Conservation (phyloP, 2,888 invertebrate genomes). For the Parnassius smintheus region DNA sequence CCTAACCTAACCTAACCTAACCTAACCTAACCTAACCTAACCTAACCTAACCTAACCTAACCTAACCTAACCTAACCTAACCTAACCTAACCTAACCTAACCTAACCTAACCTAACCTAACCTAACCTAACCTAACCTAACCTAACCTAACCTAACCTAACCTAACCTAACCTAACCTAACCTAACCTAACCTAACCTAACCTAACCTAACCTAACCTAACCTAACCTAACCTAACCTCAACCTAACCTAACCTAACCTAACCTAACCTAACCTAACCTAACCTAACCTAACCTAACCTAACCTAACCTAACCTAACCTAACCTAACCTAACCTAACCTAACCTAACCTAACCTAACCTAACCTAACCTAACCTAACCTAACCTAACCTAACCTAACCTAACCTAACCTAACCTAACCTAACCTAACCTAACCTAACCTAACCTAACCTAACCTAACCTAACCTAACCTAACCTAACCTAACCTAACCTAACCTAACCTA, state of each 20-base stretch:
- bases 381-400: conserved; percentile 33
- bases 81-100: conserved; percentile 40
- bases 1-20: conserved; percentile 32
- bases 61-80: conserved; percentile 37
- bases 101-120: conserved; percentile 38
- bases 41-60: conserved; percentile 34
- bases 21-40: conserved; percentile 36
- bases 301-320: conserved; percentile 34
- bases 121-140: conserved; percentile 34
- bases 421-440: too few relatives aligned
- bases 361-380: conserved; percentile 25
- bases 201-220: conserved; percentile 33
- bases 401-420: conserved; percentile 34
- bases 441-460: conserved; percentile 32
- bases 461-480: conserved; percentile 31
- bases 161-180: conserved; percentile 39
- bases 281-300: conserved; percentile 35
- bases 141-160: conserved; percentile 34
- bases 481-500: conserved; percentile 30
- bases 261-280: conserved; percentile 37
- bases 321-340: conserved; percentile 32
- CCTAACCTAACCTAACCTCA: conserved; percentile 37
- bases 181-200: conserved; percentile 39
- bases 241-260: conserved; percentile 36
- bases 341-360: conserved; percentile 27